Evolutionary conservation across 2,888 invertebrate species (phyloP).

Genomic region (Endomychus coccineus): DNA sequence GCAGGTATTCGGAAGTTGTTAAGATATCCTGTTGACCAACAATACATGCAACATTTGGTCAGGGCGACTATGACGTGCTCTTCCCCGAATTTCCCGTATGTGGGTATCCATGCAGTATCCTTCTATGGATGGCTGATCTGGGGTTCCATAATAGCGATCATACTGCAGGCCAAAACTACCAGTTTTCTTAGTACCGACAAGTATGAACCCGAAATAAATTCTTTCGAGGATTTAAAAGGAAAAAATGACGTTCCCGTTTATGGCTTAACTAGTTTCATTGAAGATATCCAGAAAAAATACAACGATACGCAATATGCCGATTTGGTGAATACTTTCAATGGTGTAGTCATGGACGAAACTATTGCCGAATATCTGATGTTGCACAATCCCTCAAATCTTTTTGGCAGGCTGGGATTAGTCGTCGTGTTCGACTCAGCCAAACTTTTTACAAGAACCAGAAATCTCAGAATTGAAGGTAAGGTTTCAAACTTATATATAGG

Average conservation of each 20-base stretch:
- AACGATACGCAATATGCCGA: constrained; percentile 14
- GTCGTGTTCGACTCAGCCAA: too few relatives aligned
- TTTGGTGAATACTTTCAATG: constrained; percentile 1
- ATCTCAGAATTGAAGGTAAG: background rate
- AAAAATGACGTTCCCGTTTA: constrained; percentile 14
- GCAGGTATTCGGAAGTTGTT: too few relatives aligned
- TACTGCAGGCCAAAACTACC: constrained; percentile 18
- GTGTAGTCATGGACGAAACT: background rate
- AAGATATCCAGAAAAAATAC: constrained; percentile 20
- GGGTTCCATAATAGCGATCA: constrained; percentile 13
- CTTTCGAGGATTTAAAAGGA: constrained; percentile 13
- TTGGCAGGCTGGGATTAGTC: too few relatives aligned
- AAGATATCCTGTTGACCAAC: too few relatives aligned
- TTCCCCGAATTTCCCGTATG: too few relatives aligned
- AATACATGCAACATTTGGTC: too few relatives aligned
- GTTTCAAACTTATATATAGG: background rate
- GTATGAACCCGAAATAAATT: constrained; percentile 19
- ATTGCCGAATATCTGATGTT: too few relatives aligned
- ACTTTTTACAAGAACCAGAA: background rate
- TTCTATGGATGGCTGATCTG: constrained; percentile 16
- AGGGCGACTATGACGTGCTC: too few relatives aligned
- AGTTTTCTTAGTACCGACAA: constrained; percentile 15
- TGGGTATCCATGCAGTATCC: too few relatives aligned
- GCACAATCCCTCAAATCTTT: too few relatives aligned
- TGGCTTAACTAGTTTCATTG: constrained; percentile 14